Evolutionary conservation across 2,888 invertebrate genomes (phyloP).

Genomic region (Cryptophagus acutangulus): DNA sequence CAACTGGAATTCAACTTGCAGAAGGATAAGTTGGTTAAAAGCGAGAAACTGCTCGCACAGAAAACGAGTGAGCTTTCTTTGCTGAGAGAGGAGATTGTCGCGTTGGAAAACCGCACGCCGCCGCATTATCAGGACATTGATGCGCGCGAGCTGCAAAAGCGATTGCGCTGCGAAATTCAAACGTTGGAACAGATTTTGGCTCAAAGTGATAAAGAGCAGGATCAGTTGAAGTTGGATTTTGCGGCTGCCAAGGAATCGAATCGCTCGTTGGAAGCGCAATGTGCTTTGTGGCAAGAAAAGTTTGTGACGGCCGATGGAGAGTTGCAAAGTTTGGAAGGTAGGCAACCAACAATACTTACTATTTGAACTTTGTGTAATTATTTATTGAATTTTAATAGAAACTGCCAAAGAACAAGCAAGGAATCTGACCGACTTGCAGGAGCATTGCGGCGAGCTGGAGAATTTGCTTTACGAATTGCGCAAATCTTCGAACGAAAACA

Average conservation of each 20-base stretch:
- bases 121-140: constrained; percentile 40
- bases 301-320: constrained; percentile 36
- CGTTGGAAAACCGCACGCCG: constrained; percentile 35
- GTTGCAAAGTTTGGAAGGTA: constrained; percentile 29
- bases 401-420: constrained; percentile 33
- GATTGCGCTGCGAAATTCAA: constrained; percentile 50
- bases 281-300: constrained; percentile 36
- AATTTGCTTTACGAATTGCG: constrained; percentile 50
- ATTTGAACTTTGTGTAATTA: too few species aligned
- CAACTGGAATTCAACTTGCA: constrained; percentile 56
- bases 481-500: constrained; percentile 28
- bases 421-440: constrained; percentile 33
- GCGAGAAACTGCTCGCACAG: constrained; percentile 36
- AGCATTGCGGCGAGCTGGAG: constrained; percentile 40
- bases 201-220: constrained; percentile 52
- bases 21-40: constrained; percentile 53
- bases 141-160: constrained; percentile 33
- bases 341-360: too few species aligned
- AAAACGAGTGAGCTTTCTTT: constrained; percentile 43
- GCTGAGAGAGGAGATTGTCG: constrained; percentile 39
- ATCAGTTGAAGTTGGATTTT: constrained; percentile 52
- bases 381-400: too few species aligned
- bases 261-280: constrained; percentile 39
- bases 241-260: constrained; percentile 48
- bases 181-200: constrained; percentile 53